phyloP scores from a whole-genome alignment of 1,140 invertebrate species.

The Achatina immaculata region DNA sequence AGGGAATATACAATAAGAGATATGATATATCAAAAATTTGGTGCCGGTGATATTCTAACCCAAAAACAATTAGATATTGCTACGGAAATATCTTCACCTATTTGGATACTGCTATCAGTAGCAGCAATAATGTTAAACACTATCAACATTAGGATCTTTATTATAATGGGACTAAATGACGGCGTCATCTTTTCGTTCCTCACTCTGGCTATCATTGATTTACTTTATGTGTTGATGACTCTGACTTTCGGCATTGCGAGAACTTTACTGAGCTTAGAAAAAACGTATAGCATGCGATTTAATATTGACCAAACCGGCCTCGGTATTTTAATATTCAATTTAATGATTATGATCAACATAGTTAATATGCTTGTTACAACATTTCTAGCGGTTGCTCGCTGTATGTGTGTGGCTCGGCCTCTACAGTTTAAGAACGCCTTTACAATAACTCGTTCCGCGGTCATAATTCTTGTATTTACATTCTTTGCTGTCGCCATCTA shows the following conservation, averaged over 20 bases:
- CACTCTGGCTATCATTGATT: conserved; percentile 1
- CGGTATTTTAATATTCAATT: not conserved
- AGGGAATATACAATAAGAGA: no score
- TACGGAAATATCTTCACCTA: not conserved
- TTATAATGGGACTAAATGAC: not conserved
- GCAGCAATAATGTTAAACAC: not conserved
- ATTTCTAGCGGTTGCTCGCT: conserved; percentile 8
- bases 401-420: conserved; percentile 23
- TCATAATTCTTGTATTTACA: not conserved
- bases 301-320: not conserved
- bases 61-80: not conserved
- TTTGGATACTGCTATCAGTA: not conserved
- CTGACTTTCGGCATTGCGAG: not conserved
- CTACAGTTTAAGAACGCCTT: conserved; percentile 19
- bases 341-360: not conserved
- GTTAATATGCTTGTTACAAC: not conserved
- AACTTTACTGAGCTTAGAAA: not conserved
- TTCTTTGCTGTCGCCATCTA: not conserved
- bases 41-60: not conserved
- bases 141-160: conserved; percentile 1
- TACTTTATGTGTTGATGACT: not conserved
- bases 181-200: conserved; percentile 13
- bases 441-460: not conserved
- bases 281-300: not conserved
- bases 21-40: no score